phyloP scores from a whole-genome alignment of 1,140 invertebrate species.

The Pogonognathellus flavescens region DNA sequence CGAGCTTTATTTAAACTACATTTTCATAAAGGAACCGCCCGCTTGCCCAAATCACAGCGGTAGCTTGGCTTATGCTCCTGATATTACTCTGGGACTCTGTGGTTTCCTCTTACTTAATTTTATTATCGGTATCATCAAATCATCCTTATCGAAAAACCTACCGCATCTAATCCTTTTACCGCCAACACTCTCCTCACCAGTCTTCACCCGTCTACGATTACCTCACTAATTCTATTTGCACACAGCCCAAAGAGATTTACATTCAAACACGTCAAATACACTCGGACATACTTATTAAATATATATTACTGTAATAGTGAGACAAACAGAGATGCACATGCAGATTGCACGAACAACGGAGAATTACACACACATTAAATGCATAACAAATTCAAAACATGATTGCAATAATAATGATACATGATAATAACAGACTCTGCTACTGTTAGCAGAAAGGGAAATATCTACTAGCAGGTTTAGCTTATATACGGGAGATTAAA shows the following conservation, averaged over 20 bases:
- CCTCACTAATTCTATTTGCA: slow-evolving; percentile 52
- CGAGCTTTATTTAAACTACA: slow-evolving; percentile 65
- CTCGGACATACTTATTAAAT: neutral
- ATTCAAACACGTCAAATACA: slow-evolving; percentile 24
- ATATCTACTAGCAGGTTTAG: too few species aligned
- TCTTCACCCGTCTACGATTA: neutral
- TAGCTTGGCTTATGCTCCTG: slow-evolving; percentile 55
- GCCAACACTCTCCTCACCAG: slow-evolving; percentile 25
- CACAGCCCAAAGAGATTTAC: slow-evolving; percentile 16
- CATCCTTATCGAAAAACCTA: slow-evolving; percentile 63
- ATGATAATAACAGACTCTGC: slow-evolving; percentile 6
- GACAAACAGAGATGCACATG: neutral
- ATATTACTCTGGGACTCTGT: slow-evolving; percentile 53
- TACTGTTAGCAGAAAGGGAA: neutral
- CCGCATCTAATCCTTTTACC: slow-evolving; percentile 62
- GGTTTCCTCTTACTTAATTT: slow-evolving; percentile 64
- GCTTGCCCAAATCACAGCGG: slow-evolving; percentile 9
- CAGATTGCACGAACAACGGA: neutral
- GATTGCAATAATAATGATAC: slow-evolving; percentile 30
- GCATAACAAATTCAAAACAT: slow-evolving; percentile 22
- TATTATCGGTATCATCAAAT: slow-evolving; percentile 66
- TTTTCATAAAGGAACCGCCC: slow-evolving; percentile 58
- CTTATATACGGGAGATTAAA: too few species aligned
- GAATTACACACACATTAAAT: slow-evolving; percentile 17
- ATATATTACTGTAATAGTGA: neutral